These are phyloP conservation scores for Ceratina japonica DNA, from an alignment of 1,140 invertebrate species.

Conservation along the genomic window DNA sequence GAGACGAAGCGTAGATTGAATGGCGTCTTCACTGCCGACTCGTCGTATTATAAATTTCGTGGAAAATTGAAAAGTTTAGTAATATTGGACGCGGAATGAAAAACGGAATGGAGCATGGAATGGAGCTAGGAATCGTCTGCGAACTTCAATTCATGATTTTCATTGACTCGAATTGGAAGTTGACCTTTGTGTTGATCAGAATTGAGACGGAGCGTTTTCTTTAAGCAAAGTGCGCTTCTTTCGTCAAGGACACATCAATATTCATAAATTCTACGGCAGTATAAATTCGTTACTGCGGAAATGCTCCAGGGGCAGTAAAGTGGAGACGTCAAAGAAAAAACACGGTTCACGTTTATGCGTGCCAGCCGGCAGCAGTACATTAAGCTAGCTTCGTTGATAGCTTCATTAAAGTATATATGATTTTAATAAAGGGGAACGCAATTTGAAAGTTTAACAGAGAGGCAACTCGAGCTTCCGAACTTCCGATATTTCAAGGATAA, in stretches of 20 bases:
- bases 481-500: slow-evolving; percentile 57
- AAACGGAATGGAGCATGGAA: no score
- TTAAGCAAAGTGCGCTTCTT: no score
- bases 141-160: not conserved
- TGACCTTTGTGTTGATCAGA: not conserved
- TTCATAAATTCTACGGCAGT: not conserved
- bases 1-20: slow-evolving; percentile 1
- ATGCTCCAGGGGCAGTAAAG: not conserved
- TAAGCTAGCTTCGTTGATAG: not conserved
- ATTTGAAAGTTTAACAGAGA: slow-evolving; percentile 43
- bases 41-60: slow-evolving; percentile 12
- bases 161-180: not conserved
- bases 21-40: slow-evolving; percentile 7
- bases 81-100: not conserved
- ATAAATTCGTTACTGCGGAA: slow-evolving; percentile 15
- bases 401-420: slow-evolving; percentile 43
- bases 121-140: not conserved
- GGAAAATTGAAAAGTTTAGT: slow-evolving; percentile 38
- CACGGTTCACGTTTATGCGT: not conserved
- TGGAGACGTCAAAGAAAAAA: not conserved
- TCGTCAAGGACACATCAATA: no score
- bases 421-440: slow-evolving; percentile 56
- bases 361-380: not conserved
- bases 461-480: slow-evolving; percentile 25
- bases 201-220: no score